These are phyloP conservation scores for Sebastes glaucus DNA, from an alignment of 2,797 vertebrate species.

Conservation along the genomic window DNA sequence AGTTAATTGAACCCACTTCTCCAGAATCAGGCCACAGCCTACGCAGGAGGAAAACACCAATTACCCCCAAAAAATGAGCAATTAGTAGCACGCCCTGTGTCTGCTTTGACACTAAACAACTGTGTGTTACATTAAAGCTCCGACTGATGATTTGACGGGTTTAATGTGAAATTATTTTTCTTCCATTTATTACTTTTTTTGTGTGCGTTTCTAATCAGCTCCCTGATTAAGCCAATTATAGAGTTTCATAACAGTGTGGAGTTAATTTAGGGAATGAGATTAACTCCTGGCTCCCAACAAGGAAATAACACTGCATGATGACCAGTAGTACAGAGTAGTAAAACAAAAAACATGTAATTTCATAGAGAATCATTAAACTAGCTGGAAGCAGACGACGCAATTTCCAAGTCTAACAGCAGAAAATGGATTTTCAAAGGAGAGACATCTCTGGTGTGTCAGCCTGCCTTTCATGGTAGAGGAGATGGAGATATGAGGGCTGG, in stretches of 20 bases:
- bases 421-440: background rate
- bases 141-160: background rate
- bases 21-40: background rate
- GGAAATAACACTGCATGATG: background rate
- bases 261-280: conserved; percentile 27
- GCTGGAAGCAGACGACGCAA: background rate
- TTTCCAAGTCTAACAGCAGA: background rate
- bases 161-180: background rate
- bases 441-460: background rate
- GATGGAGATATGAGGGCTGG: too few species aligned
- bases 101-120: conserved; percentile 6
- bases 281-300: background rate
- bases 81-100: conserved; percentile 8
- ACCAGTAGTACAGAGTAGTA: background rate
- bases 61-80: conserved; percentile 17
- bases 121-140: background rate
- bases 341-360: background rate
- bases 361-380: background rate
- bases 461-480: background rate
- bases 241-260: background rate
- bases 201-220: conserved; percentile 26
- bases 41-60: conserved; percentile 1
- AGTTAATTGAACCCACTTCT: conserved; percentile 20
- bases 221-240: conserved; percentile 37
- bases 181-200: conserved; percentile 11